Evolutionary conservation across 2,888 invertebrate genomes (phyloP).

Genomic region (Rhopalosiphum nymphaeae): DNA sequence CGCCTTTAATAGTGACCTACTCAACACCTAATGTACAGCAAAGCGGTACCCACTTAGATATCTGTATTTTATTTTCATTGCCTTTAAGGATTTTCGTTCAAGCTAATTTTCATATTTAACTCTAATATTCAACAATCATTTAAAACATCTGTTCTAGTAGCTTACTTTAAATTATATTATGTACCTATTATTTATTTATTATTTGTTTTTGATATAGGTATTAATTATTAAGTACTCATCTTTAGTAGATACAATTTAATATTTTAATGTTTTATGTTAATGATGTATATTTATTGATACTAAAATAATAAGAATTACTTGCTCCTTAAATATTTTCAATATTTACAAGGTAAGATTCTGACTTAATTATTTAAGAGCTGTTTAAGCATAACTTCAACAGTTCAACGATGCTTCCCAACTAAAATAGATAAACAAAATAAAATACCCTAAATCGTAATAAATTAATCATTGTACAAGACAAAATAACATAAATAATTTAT

Average conservation of each 20-base stretch:
- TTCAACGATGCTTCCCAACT: background rate
- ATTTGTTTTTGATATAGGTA: background rate
- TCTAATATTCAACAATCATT: background rate
- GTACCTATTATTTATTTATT: background rate
- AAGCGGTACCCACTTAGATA: too few relatives aligned
- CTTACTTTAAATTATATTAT: background rate
- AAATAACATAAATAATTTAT: background rate
- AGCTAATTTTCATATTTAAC: background rate
- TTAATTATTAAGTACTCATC: background rate
- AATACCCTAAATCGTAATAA: background rate
- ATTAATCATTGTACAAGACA: background rate
- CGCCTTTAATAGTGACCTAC: too few relatives aligned
- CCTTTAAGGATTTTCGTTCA: background rate
- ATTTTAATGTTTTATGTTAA: background rate
- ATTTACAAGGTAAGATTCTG: background rate
- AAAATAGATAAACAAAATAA: background rate
- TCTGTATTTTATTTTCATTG: too few relatives aligned
- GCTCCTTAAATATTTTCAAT: background rate
- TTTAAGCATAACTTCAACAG: background rate
- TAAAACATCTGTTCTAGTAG: background rate
- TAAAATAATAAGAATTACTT: background rate
- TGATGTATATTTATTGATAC: too few relatives aligned
- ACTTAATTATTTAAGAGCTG: background rate
- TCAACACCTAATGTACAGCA: too few relatives aligned
- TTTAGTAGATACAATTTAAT: background rate